phyloP scores from a whole-genome alignment of 2,888 invertebrate species.

The Pediacus dermestoides region DNA sequence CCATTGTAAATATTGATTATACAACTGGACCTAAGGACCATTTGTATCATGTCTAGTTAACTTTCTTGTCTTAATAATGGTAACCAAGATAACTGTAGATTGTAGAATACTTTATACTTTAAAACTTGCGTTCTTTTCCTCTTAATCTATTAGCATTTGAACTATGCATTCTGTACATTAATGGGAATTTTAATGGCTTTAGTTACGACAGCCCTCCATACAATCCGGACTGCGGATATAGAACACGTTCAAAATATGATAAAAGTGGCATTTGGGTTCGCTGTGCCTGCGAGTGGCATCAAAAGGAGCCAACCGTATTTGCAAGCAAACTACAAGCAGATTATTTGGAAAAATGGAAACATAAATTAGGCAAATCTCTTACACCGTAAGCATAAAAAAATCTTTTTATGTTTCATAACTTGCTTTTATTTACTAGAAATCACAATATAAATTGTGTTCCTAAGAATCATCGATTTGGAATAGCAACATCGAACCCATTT shows the following conservation, averaged over 20 bases:
- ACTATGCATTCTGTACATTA: no score
- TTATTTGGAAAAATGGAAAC: constrained; percentile 43
- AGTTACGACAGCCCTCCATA: constrained; percentile 48
- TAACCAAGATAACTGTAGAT: no score
- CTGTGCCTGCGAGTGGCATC: constrained; percentile 48
- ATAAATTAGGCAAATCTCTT: constrained; percentile 48
- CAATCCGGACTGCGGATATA: constrained; percentile 50
- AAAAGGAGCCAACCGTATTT: constrained; percentile 42
- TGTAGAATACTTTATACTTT: no score
- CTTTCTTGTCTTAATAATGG: no score
- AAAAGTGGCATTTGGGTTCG: constrained; percentile 52
- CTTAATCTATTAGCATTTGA: no score
- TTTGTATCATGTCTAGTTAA: no score
- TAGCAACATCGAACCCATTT: constrained; percentile 40
- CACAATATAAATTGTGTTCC: constrained; percentile 52
- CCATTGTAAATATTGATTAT: not conserved
- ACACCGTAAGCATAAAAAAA: constrained; percentile 44
- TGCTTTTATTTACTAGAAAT: constrained; percentile 38
- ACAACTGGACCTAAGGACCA: no score
- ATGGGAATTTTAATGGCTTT: no score
- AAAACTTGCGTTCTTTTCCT: no score
- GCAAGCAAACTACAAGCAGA: constrained; percentile 50
- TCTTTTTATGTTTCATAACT: not conserved
- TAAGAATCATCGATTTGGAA: constrained; percentile 53
- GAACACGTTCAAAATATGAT: constrained; percentile 49